Percentiles rank a stretch among this genome's conserved stretches.
Conservation (phyloP, 2,888 invertebrate species). For the Spialia ferax region DNA sequence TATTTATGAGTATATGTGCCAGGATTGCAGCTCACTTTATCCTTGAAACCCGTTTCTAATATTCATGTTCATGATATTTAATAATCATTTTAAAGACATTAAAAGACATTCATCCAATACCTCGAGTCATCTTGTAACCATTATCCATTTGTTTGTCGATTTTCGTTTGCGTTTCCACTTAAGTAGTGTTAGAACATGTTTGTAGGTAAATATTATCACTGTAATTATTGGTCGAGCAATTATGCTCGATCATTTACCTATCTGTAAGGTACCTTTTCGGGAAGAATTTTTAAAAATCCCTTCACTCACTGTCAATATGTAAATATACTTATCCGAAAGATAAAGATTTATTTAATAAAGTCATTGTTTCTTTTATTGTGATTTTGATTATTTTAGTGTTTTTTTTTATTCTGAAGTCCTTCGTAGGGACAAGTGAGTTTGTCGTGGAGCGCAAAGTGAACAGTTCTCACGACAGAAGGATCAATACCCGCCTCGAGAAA, state of each 20-base stretch:
- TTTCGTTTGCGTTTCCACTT: conserved; percentile 12
- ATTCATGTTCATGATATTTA: conserved; percentile 8
- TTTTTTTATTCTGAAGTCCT: too few relatives aligned
- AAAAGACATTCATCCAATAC: neutral
- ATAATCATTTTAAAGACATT: conserved; percentile 8
- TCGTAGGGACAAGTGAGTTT: neutral
- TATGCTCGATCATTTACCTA: neutral
- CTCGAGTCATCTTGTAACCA: conserved; percentile 2
- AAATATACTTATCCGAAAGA: too few relatives aligned
- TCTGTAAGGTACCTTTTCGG: too few relatives aligned
- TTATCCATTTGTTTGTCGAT: conserved; percentile 17
- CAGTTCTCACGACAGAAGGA: neutral
- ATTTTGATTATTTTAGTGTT: too few relatives aligned
- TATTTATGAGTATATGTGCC: too few relatives aligned
- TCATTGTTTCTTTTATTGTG: too few relatives aligned
- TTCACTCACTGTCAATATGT: too few relatives aligned
- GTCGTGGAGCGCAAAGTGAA: neutral
- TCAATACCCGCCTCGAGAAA: conserved; percentile 3
- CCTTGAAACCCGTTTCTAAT: neutral
- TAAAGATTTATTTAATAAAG: too few relatives aligned
- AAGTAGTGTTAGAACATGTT: conserved; percentile 19
- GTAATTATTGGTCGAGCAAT: neutral
- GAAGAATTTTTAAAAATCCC: too few relatives aligned
- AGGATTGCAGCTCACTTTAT: neutral
- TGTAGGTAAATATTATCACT: conserved; percentile 18